Conservation (phyloP, 2,113 vertebrate genomes). For the Balaeniceps rex region DNA sequence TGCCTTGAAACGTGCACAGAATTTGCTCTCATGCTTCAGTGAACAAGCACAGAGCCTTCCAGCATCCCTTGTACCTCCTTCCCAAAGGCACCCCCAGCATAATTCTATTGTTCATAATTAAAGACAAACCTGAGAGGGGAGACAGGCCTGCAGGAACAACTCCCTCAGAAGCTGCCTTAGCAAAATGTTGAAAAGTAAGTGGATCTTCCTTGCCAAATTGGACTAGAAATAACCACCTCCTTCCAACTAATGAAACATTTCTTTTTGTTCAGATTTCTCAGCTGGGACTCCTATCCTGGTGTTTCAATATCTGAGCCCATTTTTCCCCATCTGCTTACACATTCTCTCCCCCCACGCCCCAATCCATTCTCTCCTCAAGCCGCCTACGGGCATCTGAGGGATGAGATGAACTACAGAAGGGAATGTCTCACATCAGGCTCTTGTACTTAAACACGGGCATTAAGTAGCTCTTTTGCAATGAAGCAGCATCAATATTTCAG, state of each 20-base stretch:
- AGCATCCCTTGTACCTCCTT: background rate
- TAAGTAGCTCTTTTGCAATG: background rate
- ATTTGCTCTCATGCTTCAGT: background rate
- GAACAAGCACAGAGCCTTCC: background rate
- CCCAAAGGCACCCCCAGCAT: background rate
- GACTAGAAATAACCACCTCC: background rate
- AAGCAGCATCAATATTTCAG: conserved; percentile 32
- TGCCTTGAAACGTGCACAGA: background rate
- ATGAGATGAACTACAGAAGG: background rate
- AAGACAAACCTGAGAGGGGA: background rate
- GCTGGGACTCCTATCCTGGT: background rate
- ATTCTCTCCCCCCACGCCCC: background rate
- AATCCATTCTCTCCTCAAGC: background rate
- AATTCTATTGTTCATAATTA: background rate
- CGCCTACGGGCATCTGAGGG: background rate
- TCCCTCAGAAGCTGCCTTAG: background rate
- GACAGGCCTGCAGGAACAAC: background rate
- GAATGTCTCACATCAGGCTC: background rate
- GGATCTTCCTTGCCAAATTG: background rate
- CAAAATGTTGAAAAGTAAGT: background rate
- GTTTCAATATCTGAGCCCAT: background rate
- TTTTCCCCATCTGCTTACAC: background rate
- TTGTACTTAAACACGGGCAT: background rate
- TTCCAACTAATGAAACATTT: conserved; percentile 17
- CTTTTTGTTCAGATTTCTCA: background rate